Conservation (phyloP, 2,888 invertebrate species). For the Entomobrya proxima region DNA sequence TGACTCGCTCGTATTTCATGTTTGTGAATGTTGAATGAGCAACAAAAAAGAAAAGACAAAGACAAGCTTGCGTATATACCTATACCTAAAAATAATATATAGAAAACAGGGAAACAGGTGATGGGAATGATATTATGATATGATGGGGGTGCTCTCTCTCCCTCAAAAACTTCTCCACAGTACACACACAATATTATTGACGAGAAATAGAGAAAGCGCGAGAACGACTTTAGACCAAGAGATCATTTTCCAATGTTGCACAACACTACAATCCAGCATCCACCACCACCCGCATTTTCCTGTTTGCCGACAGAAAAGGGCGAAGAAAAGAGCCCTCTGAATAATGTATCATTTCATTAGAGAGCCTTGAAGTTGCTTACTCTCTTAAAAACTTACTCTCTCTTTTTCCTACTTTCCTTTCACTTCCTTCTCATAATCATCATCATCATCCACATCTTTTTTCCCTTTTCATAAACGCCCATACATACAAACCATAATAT, state of each 20-base stretch:
- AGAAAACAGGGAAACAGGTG: conserved; percentile 48
- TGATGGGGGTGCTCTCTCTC: conserved; percentile 41
- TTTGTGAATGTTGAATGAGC: conserved; percentile 21
- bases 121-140: conserved; percentile 55
- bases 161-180: conserved; percentile 7
- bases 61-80: no score
- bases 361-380: conserved; percentile 52
- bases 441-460: conserved; percentile 48
- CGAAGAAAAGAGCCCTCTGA: conserved; percentile 71
- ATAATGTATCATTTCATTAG: conserved; percentile 76
- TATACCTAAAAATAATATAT: no score
- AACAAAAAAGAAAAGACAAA: neutral
- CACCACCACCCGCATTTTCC: neutral
- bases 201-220: conserved; percentile 1
- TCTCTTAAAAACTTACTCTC: conserved; percentile 28
- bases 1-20: neutral
- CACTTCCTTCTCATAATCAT: conserved; percentile 64
- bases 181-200: neutral
- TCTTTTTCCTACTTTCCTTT: conserved; percentile 34
- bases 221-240: conserved; percentile 4
- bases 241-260: conserved; percentile 46
- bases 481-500: neutral
- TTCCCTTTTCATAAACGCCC: conserved; percentile 5
- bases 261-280: neutral
- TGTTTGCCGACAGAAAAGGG: conserved; percentile 1